Conservation (phyloP, 2,113 vertebrate species). For the Puma concolor region DNA sequence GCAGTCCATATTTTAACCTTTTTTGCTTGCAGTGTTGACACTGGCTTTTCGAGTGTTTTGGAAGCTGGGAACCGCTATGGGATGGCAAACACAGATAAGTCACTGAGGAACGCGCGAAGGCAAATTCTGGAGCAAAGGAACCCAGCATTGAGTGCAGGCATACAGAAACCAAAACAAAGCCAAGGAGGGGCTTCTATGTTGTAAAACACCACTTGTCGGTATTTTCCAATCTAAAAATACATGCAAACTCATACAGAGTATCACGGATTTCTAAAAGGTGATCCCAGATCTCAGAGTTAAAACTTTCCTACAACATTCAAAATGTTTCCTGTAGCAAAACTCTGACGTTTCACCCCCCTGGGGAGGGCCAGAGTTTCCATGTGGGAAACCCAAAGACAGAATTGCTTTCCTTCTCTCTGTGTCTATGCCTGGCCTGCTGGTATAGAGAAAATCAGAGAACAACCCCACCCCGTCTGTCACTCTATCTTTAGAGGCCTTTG, state of each 20-base stretch:
- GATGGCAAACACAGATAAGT: slow-evolving; percentile 33
- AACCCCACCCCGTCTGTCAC: neutral
- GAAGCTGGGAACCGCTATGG: neutral
- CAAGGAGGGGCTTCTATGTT: neutral
- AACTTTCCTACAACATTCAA: neutral
- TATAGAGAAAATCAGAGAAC: neutral
- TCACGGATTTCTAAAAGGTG: slow-evolving; percentile 16
- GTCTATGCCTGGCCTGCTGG: neutral
- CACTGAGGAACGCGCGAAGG: neutral
- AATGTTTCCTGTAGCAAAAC: neutral
- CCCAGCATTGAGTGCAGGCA: neutral
- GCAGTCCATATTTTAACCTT: neutral
- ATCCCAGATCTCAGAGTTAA: slow-evolving; percentile 10
- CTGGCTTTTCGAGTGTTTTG: slow-evolving; percentile 39
- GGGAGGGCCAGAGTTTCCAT: neutral
- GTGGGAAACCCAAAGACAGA: neutral
- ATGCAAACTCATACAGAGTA: neutral
- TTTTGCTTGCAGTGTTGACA: neutral
- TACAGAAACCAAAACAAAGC: neutral
- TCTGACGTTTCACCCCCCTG: neutral
- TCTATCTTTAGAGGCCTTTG: neutral
- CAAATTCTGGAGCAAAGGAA: neutral
- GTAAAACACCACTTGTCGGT: neutral
- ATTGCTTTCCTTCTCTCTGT: neutral
- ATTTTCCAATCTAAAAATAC: slow-evolving; percentile 31